A percentile compares a stretch with the other conserved stretches of the same genome.
phyloP scores from a whole-genome alignment of 1,140 invertebrate species.

The Orchesella cincta region DNA sequence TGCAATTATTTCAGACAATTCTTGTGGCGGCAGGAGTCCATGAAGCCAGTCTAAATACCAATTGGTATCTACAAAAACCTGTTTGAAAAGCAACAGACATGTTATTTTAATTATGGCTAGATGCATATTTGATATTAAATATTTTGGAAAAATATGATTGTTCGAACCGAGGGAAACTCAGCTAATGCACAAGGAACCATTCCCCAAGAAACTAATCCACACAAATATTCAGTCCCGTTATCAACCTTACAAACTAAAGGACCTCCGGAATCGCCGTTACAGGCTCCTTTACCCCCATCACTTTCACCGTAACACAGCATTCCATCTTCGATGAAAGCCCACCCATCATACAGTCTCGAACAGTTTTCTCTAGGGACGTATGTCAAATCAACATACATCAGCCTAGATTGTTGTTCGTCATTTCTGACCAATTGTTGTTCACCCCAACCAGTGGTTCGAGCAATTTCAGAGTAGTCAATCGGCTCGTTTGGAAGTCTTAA shows the following conservation, averaged over 20 bases:
- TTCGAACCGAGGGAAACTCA: neutral
- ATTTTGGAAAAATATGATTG: neutral
- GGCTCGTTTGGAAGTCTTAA: neutral
- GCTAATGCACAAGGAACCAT: neutral
- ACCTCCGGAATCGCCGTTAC: neutral
- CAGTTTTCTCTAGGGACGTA: neutral
- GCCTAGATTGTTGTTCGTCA: neutral
- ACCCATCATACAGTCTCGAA: neutral
- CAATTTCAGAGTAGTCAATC: neutral
- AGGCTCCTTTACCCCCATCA: neutral
- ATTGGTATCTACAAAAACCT: neutral
- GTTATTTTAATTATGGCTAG: neutral
- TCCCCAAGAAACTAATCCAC: conserved; percentile 5
- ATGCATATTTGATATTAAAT: neutral
- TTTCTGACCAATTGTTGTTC: neutral
- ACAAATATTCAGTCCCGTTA: neutral
- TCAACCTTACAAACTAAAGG: neutral
- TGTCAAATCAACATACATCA: neutral
- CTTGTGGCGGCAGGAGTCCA: neutral
- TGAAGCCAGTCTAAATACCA: neutral
- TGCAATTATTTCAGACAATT: neutral
- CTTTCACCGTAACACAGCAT: neutral
- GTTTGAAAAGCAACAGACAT: neutral
- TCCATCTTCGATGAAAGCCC: neutral
- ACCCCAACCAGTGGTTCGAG: neutral